Evolutionary conservation across 53 echinoderm and acorn worm genomes (phyloP), one percentile per base, ranked within the genome.

Genomic region (Patiria pectinifera): DNA sequence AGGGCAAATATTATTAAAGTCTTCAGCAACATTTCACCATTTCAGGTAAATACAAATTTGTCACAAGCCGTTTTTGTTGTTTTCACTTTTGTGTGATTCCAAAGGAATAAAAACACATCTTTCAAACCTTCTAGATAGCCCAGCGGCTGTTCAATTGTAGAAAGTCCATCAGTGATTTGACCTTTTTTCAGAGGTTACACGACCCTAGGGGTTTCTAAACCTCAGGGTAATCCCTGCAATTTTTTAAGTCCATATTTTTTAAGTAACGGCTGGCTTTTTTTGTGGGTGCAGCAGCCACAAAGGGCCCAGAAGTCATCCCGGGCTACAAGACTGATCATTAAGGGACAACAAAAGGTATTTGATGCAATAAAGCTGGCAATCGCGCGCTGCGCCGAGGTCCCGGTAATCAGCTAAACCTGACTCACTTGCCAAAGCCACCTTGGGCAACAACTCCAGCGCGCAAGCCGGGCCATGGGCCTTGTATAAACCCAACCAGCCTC

Each of bases 271-370:
- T 81, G 90, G 23, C 46, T 45, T 90, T 80, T 80, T 53, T 53
- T 53, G 53, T 53, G 53, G 53, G 80, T 80, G 48, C 18, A 14
- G 72, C 53, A 53, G 13, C 26, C 89, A 90, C 90, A 90, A 90
- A 80, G 69, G 90, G 6, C 45, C 66, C 90, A 90, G 90, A 90
- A 90, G 80, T 90, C 90, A 90, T 23, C 69, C 19, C 25, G 69
- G 61, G 69, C 90, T 80, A 90, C 90, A 90, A 22, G 69, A 45
- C 44, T 45, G 81, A 90, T 90, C 66, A 90, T 90, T 90, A 90
- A 10, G 53, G 82, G 21, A 46, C 59, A 53, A 82, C 82, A 82
- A 82, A 82, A 22, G 82, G 23, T n/a, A 16, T 84, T 84, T 84
- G 84, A 84, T 66, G 84, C 66, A 84, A 82, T 82, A 82, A 58